Percentiles rank a stretch among this genome's conserved stretches.
Conservation (phyloP, 2,888 invertebrate genomes). For the Geotrupes spiniger region DNA sequence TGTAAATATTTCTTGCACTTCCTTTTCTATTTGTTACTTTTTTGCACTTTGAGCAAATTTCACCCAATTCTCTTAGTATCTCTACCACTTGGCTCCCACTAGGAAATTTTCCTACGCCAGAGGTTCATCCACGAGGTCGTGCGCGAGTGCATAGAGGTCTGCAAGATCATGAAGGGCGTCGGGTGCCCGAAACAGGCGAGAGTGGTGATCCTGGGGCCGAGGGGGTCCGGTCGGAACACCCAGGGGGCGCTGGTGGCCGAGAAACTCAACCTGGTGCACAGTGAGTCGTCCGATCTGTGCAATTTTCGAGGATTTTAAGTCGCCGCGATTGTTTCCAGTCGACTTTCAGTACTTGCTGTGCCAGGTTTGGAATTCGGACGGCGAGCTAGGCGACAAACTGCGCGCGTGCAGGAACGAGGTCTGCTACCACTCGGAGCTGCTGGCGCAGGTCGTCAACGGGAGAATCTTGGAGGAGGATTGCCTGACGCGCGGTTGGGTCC, state of each 20-base stretch:
- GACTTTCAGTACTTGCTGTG: slow-evolving; percentile 56
- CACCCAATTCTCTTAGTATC: too few relatives aligned
- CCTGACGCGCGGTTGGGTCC: slow-evolving; percentile 60
- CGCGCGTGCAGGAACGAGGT: slow-evolving; percentile 40
- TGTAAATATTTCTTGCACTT: too few relatives aligned
- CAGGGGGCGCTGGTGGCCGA: slow-evolving; percentile 55
- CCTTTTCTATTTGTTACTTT: too few relatives aligned
- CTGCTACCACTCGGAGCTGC: slow-evolving; percentile 44
- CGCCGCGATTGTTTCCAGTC: slow-evolving; percentile 46
- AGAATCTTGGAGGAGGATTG: slow-evolving; percentile 55
- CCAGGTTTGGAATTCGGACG: slow-evolving; percentile 50
- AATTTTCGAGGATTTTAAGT: neutral
- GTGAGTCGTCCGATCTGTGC: slow-evolving; percentile 36
- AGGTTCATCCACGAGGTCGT: slow-evolving; percentile 45
- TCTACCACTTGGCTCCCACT: too few relatives aligned
- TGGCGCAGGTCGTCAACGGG: slow-evolving; percentile 47
- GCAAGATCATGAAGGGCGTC: slow-evolving; percentile 42
- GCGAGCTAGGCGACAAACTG: slow-evolving; percentile 42
- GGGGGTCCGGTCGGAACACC: slow-evolving; percentile 58
- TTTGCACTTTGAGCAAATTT: too few relatives aligned
- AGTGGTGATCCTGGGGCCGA: slow-evolving; percentile 59
- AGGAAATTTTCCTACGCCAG: slow-evolving; percentile 46
- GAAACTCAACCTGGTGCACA: slow-evolving; percentile 56
- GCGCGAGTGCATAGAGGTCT: slow-evolving; percentile 43
- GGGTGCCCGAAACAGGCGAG: slow-evolving; percentile 58